Evolutionary conservation across 1,140 invertebrate species (phyloP), one percentile per base, ranked within the genome.

Genomic region (Triops longicaudatus): DNA sequence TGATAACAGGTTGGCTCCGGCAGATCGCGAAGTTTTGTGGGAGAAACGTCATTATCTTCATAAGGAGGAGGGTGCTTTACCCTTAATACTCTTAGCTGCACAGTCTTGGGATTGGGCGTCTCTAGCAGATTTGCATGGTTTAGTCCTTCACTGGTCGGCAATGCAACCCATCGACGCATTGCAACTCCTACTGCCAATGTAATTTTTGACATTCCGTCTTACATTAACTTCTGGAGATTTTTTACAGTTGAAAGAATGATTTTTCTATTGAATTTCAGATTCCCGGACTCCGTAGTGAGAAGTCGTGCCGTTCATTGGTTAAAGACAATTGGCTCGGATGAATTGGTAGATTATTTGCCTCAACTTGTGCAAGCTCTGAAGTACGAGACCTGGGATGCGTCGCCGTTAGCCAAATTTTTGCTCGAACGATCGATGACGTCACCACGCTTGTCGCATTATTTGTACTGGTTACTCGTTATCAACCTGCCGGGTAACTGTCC

Each of bases 291-390:
- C 79, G 91, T 91, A 82, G 93, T 98, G 0, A 87, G 97, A 50
- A 88, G 90, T 81, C 88, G 90, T 81, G 96, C 96, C 10, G 91
- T 97, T 0, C 86, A 87, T 26, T 93, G 95, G 89, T 89, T 98
- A 73, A 87, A 89, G 37, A 85, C 88, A 27, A 88, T 97, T 79
- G 89, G 89, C 6, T 92, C 91, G 80, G 96, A 98, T 84, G 93
- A 96, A 81, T 83, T 99, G 9, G 90, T 94, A 27, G 92, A 96
- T 83, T 95, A 95, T 84, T 84, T 98, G 77, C 97, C 97, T 0
- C 97, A 99, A 82, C 86, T 99, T 37, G 90, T 98, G 41, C 94
- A 98, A 85, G 95, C 95, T 0, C 85, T 98, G 27, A 94, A 97
- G 79, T 95, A 95, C 83, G 97, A 98, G 84, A 94, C 93, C 0